Percentiles rank a stretch among this genome's conserved stretches.
Evolutionary conservation across 1,140 invertebrate species (phyloP).

Genomic region (Orchestia grillus): DNA sequence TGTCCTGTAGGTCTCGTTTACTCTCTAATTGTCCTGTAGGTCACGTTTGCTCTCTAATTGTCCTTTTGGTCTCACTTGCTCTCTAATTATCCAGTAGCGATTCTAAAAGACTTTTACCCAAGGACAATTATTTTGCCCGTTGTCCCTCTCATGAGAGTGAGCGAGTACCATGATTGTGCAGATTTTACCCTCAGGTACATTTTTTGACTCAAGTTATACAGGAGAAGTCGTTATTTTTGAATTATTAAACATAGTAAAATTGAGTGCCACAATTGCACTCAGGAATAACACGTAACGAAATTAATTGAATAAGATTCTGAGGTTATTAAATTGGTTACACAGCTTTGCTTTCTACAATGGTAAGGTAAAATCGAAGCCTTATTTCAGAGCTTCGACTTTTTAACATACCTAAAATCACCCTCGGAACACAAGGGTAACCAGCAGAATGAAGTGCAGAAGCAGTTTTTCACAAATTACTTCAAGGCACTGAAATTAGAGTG

Average conservation of each 20-base stretch:
- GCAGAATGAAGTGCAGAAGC: not conserved
- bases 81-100: not conserved
- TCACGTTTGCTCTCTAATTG: no score
- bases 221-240: not conserved
- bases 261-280: not conserved
- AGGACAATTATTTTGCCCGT: not conserved
- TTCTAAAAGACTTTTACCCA: not conserved
- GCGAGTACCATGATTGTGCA: not conserved
- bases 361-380: not conserved
- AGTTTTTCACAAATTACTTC: not conserved
- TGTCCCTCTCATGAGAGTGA: not conserved
- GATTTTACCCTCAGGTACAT: not conserved
- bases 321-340: not conserved
- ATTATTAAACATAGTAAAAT: not conserved
- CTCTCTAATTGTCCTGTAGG: no score
- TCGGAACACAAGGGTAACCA: not conserved
- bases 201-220: not conserved
- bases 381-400: not conserved
- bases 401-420: not conserved
- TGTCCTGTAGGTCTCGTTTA: no score
- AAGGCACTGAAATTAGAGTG: not conserved
- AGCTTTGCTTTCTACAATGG: not conserved
- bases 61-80: not conserved
- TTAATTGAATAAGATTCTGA: not conserved
- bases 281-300: not conserved